Base-by-base conservation (phyloP, 2,888 invertebrate genomes). In the Athalia cordata region DNA sequence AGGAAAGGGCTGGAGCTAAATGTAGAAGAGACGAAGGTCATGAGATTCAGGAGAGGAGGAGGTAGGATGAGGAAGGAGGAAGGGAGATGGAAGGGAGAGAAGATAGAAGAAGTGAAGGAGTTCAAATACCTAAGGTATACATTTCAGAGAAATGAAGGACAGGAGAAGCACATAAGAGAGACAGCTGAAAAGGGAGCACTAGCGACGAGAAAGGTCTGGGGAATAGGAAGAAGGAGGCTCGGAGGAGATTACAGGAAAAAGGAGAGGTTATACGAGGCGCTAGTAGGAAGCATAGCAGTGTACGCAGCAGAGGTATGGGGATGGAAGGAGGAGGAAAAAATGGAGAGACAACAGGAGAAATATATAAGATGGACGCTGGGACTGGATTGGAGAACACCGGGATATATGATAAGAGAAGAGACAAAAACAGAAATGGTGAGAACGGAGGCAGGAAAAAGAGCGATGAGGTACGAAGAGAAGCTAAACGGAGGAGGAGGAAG, bases 31-130 rank as follows among this genome's bases (percentile, higher is more conserved):
- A 59, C 57, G 5, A 72, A 57, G 49, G 11, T 72, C 7, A 72
- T 72, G 72, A 57, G 72, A 11, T 72, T 72, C 50, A 57, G 72
- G 43, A 72, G 59, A 61, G 61, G 13, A 5, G 52, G 52, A 5
- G 52, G 52, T 52, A 13, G 70, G 55, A 1, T 7, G 50, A 15
- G 70, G 55, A 29, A 59, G 72, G 15, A 43, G 5, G n/a, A 72
- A 59, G 13, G 57, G 72, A 59, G 3, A 7, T 72, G 57, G 59
- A 72, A 59, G 6, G 72, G 72, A 3, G 29, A 13, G 9, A 43
- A 0, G 45, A 59, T 72, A 45, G 61, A 47, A 13, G 57, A 72
- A 8, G 57, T 72, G 13, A 59, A 72, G 13, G 55, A 57, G 8
- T 72, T 72, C 3, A 50, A 15, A n/a, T 67, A 67, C 50, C 66